Percentiles rank a stretch among this genome's conserved stretches.
These are phyloP conservation scores for Ditylenchus dipsaci DNA, from an alignment of 1,140 invertebrate species.

Conservation along the genomic window DNA sequence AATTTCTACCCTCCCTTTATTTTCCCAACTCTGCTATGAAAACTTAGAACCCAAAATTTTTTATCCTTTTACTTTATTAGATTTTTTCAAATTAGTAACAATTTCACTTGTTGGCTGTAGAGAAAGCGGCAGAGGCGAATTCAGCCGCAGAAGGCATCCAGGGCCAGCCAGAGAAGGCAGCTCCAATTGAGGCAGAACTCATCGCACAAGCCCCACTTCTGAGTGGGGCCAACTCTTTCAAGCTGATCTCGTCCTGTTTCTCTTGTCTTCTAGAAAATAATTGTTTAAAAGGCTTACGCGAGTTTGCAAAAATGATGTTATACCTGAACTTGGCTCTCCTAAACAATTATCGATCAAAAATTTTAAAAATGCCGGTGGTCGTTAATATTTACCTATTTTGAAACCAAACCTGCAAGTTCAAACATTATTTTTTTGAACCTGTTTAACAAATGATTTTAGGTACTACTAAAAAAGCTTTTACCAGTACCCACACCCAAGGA, in stretches of 20 bases:
- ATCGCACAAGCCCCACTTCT: neutral
- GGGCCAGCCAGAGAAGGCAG: neutral
- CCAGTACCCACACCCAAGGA: too few species aligned
- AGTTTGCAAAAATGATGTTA: neutral
- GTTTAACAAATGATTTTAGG: too few species aligned
- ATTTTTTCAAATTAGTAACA: too few species aligned
- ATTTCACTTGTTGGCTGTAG: too few species aligned
- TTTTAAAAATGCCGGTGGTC: too few species aligned
- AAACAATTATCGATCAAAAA: too few species aligned
- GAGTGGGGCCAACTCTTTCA: neutral
- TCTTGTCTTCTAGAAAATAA: slow-evolving; percentile 1
- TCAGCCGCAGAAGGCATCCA: neutral
- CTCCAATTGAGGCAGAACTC: neutral
- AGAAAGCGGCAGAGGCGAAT: neutral
- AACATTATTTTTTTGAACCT: too few species aligned
- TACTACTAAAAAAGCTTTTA: too few species aligned
- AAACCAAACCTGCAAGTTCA: neutral
- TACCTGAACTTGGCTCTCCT: neutral
- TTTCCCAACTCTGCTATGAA: too few species aligned
- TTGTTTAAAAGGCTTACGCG: neutral
- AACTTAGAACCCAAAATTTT: too few species aligned
- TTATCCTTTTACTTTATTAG: too few species aligned
- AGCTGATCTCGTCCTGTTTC: neutral
- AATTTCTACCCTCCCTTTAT: too few species aligned
- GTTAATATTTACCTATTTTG: neutral